Base-by-base conservation (phyloP, 2,113 vertebrate genomes). In the Osmerus eperlanus region DNA sequence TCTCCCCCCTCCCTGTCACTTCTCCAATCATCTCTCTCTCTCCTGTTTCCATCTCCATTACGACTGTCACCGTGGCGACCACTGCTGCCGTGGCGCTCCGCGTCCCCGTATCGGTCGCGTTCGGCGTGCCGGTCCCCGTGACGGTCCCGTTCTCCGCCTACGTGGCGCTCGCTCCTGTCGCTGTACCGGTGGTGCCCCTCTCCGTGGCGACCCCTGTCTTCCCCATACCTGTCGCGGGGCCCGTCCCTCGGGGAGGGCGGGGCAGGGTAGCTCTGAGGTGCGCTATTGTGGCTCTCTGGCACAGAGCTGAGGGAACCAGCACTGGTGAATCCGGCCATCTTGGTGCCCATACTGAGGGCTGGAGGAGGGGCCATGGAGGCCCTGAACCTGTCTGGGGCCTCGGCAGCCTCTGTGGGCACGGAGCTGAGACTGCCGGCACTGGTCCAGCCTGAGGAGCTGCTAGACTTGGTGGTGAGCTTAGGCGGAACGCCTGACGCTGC, bases 401-500 rank as follows among this genome's bases (percentile, higher is more conserved):
- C 89, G 52, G 89, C 71, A 25, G 86, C 19, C 53, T 92, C 93
- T 0, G 93, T 92, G 0, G 97, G 97, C 56, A 99, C 91, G 0
- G 96, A 97, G 89, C 94, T 99, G 82, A 99, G 89, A 81, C 97
- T 99, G 75, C 97, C 97, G 1, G 97, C 97, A 3, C 97, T 98
- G 66, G 96, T 99, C 97, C 97, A 99, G 73, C 96, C 94, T 0
- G 96, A 95, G 0, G 94, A 92, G 77, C 95, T 94, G 77, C 87
- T 94, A 0, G 95, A 91, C 78, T 91, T 92, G 1, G 95, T 90
- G 75, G 92, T 95, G 72, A 97, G 92, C 88, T 98, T 99, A 64
- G 98, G 97, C 67, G 95, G 92, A 69, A 87, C 94, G 66, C 96
- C 91, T 65, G 95, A 95, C 16, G 97, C 97, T 7, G 97, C 97